Conservation (phyloP, 2,888 invertebrate genomes). For the Cinara cedri region DNA sequence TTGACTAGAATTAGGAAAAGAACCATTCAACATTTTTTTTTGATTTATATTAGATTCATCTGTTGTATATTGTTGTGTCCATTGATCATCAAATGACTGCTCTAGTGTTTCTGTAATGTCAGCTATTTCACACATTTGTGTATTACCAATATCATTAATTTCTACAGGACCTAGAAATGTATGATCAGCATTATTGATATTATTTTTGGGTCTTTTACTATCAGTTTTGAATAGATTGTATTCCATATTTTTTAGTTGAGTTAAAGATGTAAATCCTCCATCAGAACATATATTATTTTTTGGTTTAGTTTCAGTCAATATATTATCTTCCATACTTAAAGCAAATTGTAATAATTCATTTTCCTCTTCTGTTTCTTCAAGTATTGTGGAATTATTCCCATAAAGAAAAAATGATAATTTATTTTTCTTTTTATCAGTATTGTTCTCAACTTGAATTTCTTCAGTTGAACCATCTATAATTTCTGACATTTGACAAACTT, state of each 20-base stretch:
- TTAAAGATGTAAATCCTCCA: constrained; percentile 34
- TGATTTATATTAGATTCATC: background rate
- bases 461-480: constrained; percentile 20
- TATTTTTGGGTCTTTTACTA: background rate
- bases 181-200: background rate
- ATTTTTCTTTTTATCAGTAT: constrained; percentile 16
- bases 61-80: constrained; percentile 40
- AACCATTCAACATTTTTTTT: background rate
- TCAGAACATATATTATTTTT: constrained; percentile 29
- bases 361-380: constrained; percentile 36
- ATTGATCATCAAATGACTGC: constrained; percentile 48
- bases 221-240: background rate
- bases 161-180: background rate
- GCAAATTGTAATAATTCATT: constrained; percentile 42
- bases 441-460: constrained; percentile 1
- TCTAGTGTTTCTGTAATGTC: constrained; percentile 46
- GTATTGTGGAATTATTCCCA: constrained; percentile 21
- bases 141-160: constrained; percentile 40
- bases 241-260: constrained; percentile 19
- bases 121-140: constrained; percentile 52
- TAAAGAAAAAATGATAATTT: constrained; percentile 44
- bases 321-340: constrained; percentile 50
- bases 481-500: constrained; percentile 55
- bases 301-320: constrained; percentile 26
- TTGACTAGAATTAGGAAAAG: background rate